Evolutionary conservation across 1,140 invertebrate species (phyloP).

Genomic region (Drosophila neocordata): DNA sequence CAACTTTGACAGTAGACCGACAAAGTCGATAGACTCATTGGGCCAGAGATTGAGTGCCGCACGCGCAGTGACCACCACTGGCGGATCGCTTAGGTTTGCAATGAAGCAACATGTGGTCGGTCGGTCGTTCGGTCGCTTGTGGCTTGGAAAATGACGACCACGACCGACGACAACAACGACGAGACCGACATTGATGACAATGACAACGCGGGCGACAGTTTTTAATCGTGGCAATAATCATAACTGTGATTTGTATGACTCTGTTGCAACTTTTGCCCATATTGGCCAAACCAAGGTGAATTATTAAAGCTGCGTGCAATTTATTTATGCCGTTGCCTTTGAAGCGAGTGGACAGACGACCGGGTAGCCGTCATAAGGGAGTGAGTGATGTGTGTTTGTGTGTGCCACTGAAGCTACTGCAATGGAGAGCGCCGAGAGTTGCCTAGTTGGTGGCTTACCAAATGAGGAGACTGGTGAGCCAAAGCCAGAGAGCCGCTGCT

Average conservation of each 20-base stretch:
- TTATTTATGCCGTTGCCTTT: constrained; percentile 71
- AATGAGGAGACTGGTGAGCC: constrained; percentile 59
- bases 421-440: constrained; percentile 35
- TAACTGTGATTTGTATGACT: constrained; percentile 81
- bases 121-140: not conserved
- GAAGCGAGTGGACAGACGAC: constrained; percentile 35
- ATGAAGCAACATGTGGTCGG: constrained; percentile 26
- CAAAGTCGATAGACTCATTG: constrained; percentile 77
- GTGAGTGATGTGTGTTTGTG: constrained; percentile 32
- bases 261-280: constrained; percentile 67
- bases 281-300: constrained; percentile 65
- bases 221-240: constrained; percentile 80
- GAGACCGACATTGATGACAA: not conserved
- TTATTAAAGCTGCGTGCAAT: constrained; percentile 74
- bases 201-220: constrained; percentile 63
- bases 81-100: constrained; percentile 23
- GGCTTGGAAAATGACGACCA: constrained; percentile 10
- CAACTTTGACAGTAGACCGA: constrained; percentile 76
- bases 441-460: constrained; percentile 75
- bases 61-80: constrained; percentile 69
- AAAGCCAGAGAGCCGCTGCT: constrained; percentile 31
- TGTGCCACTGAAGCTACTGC: constrained; percentile 39
- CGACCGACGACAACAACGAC: constrained; percentile 10
- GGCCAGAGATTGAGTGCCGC: constrained; percentile 67
- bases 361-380: constrained; percentile 58